Percentiles rank a stretch among this genome's conserved stretches.
These are phyloP conservation scores for Plecturocebus donacophilus DNA, from an alignment of 2,113 vertebrate species.

Conservation along the genomic window DNA sequence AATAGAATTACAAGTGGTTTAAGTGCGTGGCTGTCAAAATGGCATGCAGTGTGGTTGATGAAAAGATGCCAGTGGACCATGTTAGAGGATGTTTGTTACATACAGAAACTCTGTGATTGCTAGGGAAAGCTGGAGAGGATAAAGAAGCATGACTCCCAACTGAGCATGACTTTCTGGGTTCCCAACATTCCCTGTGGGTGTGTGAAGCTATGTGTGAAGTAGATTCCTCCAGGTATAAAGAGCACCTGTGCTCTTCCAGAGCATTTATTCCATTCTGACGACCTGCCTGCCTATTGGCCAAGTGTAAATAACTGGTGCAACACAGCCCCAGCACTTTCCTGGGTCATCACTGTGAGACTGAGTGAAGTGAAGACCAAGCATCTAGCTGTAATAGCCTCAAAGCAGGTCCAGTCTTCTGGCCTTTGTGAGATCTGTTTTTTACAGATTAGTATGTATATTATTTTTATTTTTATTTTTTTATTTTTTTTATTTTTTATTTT, in stretches of 20 bases:
- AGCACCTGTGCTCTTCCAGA: not conserved
- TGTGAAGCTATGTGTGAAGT: not conserved
- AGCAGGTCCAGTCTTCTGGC: not conserved
- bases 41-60: not conserved
- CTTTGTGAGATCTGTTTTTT: not conserved
- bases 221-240: not conserved
- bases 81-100: not conserved
- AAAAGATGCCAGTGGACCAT: not conserved
- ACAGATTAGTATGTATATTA: not conserved
- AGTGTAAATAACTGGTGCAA: not conserved
- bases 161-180: not conserved
- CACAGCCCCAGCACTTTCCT: not conserved
- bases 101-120: not conserved
- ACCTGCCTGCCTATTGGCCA: not conserved
- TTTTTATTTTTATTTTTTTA: no score
- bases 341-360: not conserved
- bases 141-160: not conserved
- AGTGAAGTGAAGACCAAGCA: not conserved
- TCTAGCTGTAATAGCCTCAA: not conserved
- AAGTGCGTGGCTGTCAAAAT: not conserved
- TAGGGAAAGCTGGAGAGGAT: not conserved
- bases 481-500: no score
- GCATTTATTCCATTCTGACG: not conserved
- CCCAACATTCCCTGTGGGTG: not conserved
- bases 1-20: not conserved